Conservation (phyloP, 2,888 invertebrate genomes). For the Ornithoptera alexandrae region DNA sequence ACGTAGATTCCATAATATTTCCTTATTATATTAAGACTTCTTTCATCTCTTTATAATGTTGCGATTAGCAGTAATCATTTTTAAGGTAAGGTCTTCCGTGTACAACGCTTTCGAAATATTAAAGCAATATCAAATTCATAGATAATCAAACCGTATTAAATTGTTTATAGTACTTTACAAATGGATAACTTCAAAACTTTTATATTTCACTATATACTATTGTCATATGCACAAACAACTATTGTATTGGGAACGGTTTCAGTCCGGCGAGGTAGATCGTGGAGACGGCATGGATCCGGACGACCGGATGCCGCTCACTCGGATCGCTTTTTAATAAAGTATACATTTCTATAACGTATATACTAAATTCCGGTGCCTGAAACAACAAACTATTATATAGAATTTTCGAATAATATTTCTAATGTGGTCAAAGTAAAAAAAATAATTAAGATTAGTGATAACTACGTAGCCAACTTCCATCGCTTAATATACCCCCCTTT, state of each 20-base stretch:
- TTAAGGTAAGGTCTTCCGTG: conserved; percentile 5
- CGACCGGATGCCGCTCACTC: not conserved
- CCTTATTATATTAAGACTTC: not conserved
- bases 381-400: not conserved
- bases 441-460: too few relatives aligned
- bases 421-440: too few relatives aligned
- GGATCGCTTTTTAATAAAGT: not conserved
- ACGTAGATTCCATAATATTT: not conserved
- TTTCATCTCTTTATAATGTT: conserved; percentile 1
- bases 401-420: too few relatives aligned
- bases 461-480: too few relatives aligned
- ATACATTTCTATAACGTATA: not conserved
- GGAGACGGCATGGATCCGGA: too few relatives aligned
- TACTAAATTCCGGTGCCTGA: conserved; percentile 11
- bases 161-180: conserved; percentile 2
- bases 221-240: not conserved
- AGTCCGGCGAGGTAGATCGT: not conserved
- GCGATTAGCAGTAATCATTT: not conserved
- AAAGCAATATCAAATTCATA: conserved; percentile 11
- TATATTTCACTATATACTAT: not conserved
- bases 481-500: too few relatives aligned
- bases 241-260: not conserved
- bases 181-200: not conserved
- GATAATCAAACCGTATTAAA: not conserved
- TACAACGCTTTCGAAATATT: conserved; percentile 2